These are phyloP conservation scores for Erebia aethiops DNA, from an alignment of 2,888 invertebrate species.

Conservation along the genomic window DNA sequence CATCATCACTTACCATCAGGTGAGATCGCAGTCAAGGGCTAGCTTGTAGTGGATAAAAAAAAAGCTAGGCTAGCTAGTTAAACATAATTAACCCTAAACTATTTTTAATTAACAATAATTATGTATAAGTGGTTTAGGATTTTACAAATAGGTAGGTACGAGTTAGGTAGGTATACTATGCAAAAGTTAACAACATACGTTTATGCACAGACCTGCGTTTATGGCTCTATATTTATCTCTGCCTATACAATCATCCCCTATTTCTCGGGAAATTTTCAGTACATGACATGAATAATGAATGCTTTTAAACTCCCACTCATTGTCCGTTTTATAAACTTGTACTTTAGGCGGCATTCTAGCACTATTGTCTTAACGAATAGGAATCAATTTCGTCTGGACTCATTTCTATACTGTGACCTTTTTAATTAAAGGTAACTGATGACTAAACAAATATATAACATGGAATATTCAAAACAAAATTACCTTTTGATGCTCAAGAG, in stretches of 20 bases:
- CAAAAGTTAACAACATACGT: background rate
- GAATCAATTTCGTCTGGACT: background rate
- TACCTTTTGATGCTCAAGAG: conserved; percentile 10
- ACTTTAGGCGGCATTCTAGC: conserved; percentile 3
- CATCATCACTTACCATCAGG: no score
- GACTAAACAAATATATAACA: no score
- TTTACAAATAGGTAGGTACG: background rate
- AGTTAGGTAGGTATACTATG: background rate
- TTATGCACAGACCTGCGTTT: background rate
- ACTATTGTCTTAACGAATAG: background rate
- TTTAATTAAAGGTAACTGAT: conserved; percentile 29
- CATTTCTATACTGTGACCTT: conserved; percentile 1
- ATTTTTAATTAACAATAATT: no score
- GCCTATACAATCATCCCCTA: background rate
- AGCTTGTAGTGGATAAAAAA: no score
- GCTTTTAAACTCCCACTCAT: conserved; percentile 13
- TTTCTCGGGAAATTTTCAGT: conserved; percentile 8
- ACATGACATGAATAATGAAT: conserved; percentile 17
- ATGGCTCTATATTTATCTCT: background rate
- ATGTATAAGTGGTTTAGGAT: no score
- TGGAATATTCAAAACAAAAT: conserved; percentile 35
- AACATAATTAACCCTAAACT: no score
- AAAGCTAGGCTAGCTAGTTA: no score
- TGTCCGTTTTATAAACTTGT: conserved; percentile 2
- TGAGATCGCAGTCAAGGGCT: no score